Percentiles rank a stretch among this genome's conserved stretches.
These are phyloP conservation scores for Leptinotarsa haldemani DNA, from an alignment of 2,888 invertebrate genomes.

Conservation along the genomic window DNA sequence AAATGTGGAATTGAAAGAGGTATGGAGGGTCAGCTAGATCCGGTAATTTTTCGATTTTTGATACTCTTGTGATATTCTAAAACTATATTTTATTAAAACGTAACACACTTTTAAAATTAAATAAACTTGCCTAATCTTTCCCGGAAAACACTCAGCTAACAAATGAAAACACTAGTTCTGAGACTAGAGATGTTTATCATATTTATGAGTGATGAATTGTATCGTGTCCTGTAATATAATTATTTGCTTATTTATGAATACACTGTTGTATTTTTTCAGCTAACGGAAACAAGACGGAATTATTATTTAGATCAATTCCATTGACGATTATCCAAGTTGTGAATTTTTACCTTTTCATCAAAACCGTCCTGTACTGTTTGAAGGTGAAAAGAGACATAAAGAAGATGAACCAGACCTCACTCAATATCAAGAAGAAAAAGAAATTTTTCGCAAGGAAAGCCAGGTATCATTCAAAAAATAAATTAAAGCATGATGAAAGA, in stretches of 20 bases:
- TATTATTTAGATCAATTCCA: constrained; percentile 65
- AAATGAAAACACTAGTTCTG: too few species aligned
- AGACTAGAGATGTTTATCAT: too few species aligned
- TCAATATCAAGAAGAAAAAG: constrained; percentile 39
- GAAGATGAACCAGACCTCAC: constrained; percentile 71
- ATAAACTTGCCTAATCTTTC: too few species aligned
- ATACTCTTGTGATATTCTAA: too few species aligned
- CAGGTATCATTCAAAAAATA: constrained; percentile 57
- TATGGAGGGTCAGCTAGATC: constrained; percentile 19
- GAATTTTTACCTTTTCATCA: constrained; percentile 75
- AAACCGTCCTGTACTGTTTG: constrained; percentile 77
- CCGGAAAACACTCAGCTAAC: too few species aligned
- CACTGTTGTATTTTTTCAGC: neutral
- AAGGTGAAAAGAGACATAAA: constrained; percentile 80
- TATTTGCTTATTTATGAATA: neutral
- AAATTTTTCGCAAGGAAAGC: constrained; percentile 71
- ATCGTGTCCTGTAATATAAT: too few species aligned
- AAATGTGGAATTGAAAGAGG: constrained; percentile 49
- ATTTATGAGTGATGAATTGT: too few species aligned
- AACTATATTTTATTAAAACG: too few species aligned
- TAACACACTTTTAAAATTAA: too few species aligned
- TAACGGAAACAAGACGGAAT: constrained; percentile 52
- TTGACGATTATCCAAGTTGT: constrained; percentile 72
- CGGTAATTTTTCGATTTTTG: too few species aligned
- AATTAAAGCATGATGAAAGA: too few species aligned